These are phyloP conservation scores for Drosophila gunungcola DNA, from an alignment of 1,140 invertebrate genomes.

Conservation along the genomic window DNA sequence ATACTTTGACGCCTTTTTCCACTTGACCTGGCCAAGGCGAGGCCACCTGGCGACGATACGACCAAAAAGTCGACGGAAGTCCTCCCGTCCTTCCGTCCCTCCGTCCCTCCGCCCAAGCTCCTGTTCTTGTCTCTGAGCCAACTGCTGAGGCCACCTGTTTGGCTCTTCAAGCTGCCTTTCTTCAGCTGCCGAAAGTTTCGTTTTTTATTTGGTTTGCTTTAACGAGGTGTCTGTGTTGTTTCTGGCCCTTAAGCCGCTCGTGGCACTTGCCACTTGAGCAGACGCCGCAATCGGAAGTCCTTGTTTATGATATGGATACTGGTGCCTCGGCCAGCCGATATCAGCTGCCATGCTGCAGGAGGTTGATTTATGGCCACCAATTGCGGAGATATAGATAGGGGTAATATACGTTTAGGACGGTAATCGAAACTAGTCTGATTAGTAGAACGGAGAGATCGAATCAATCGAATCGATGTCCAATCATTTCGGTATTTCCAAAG, in stretches of 20 bases:
- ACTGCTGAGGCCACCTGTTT: slow-evolving; percentile 55
- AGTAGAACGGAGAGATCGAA: slow-evolving; percentile 12
- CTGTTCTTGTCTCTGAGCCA: slow-evolving; percentile 16
- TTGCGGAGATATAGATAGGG: slow-evolving; percentile 6
- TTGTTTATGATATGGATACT: slow-evolving; percentile 66
- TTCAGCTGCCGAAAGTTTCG: slow-evolving; percentile 58
- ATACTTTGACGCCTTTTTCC: slow-evolving; percentile 57
- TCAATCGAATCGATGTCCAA: slow-evolving; percentile 39
- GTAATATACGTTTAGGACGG: slow-evolving; percentile 11
- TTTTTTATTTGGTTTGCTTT: slow-evolving; percentile 20
- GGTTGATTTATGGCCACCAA: slow-evolving; percentile 18
- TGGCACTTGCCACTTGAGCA: slow-evolving; percentile 67
- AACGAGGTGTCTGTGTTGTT: slow-evolving; percentile 42
- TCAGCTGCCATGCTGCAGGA: slow-evolving; percentile 50
- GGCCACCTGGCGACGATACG: slow-evolving; percentile 54
- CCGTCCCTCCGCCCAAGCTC: slow-evolving; percentile 1
- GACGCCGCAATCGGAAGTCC: slow-evolving; percentile 72
- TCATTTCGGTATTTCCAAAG: slow-evolving; percentile 35
- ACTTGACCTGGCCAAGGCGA: slow-evolving; percentile 36
- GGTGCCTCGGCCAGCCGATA: slow-evolving; percentile 18
- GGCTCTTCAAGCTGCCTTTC: slow-evolving; percentile 54
- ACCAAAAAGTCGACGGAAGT: slow-evolving; percentile 35
- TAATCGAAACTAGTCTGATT: not conserved
- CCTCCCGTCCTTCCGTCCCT: not conserved
- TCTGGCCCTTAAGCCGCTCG: slow-evolving; percentile 40